Evolutionary conservation across 2,797 vertebrate species (phyloP).

Genomic region (Emys orbicularis): DNA sequence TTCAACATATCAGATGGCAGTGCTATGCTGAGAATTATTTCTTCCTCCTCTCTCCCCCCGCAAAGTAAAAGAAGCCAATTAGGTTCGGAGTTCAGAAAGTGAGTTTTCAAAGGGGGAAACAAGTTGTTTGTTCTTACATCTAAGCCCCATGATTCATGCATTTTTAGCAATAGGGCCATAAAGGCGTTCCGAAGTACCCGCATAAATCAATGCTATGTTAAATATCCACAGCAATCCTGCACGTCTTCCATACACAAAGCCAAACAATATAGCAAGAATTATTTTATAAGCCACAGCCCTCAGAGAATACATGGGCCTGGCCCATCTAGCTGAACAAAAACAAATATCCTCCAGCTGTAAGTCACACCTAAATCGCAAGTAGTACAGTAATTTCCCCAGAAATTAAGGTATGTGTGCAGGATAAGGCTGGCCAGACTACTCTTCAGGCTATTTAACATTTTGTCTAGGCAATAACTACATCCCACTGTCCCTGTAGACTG

Average conservation of each 20-base stretch:
- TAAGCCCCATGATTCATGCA: conserved; percentile 10
- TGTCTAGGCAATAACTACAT: neutral
- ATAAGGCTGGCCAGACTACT: neutral
- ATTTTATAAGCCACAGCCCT: conserved; percentile 9
- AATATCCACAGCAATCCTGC: neutral
- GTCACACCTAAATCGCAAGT: neutral
- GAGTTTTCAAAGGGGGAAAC: neutral
- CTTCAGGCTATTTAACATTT: neutral
- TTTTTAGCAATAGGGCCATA: conserved; percentile 11
- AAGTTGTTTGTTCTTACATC: neutral
- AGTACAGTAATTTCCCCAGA: neutral
- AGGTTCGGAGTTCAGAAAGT: neutral
- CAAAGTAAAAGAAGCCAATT: conserved; percentile 22
- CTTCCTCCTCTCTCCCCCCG: neutral
- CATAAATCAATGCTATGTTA: neutral
- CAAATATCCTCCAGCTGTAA: neutral
- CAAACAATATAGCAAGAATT: neutral
- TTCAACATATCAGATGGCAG: neutral
- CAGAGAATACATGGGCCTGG: neutral
- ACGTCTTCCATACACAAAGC: neutral
- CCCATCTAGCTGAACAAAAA: neutral
- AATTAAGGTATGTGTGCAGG: neutral
- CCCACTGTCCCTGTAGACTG: neutral
- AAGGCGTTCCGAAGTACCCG: neutral
- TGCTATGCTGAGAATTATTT: neutral